phyloP scores from a whole-genome alignment of 2,888 invertebrate genomes.

The Pseudolycoriella hygida region DNA sequence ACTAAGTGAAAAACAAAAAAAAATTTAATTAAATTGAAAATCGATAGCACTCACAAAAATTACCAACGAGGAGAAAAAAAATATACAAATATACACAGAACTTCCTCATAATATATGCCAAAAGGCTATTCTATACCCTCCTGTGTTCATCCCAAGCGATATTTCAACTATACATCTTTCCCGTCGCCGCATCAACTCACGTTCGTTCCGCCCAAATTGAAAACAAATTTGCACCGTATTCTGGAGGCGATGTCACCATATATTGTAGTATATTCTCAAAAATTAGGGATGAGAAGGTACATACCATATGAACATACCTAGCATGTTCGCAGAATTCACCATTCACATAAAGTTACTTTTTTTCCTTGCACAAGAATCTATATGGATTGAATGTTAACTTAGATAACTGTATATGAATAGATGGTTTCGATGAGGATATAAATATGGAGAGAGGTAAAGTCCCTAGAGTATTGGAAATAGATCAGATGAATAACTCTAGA shows the following conservation, averaged over 20 bases:
- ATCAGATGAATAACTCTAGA: constrained; percentile 4
- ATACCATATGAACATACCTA: background rate
- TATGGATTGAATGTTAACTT: constrained; percentile 1
- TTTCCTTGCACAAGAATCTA: background rate
- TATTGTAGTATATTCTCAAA: background rate
- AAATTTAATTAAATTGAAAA: constrained; percentile 1
- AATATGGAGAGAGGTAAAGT: background rate
- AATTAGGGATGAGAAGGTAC: background rate
- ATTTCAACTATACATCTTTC: background rate
- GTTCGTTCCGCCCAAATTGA: constrained; percentile 4
- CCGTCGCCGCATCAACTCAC: constrained; percentile 1
- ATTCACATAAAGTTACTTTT: background rate
- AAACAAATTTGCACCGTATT: constrained; percentile 4
- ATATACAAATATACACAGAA: background rate
- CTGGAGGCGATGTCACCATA: constrained; percentile 2
- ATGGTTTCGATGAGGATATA: background rate
- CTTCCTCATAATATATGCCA: background rate
- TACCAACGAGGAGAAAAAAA: background rate
- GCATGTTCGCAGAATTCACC: no score
- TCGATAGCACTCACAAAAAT: constrained; percentile 2
- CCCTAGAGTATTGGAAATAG: constrained; percentile 3
- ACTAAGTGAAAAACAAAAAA: no score
- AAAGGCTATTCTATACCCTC: background rate
- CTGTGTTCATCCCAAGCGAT: background rate
- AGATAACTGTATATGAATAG: background rate